Percentiles rank a stretch among this genome's conserved stretches.
Evolutionary conservation across 2,797 vertebrate genomes (phyloP).

Genomic region (Brachyalestes nurse): DNA sequence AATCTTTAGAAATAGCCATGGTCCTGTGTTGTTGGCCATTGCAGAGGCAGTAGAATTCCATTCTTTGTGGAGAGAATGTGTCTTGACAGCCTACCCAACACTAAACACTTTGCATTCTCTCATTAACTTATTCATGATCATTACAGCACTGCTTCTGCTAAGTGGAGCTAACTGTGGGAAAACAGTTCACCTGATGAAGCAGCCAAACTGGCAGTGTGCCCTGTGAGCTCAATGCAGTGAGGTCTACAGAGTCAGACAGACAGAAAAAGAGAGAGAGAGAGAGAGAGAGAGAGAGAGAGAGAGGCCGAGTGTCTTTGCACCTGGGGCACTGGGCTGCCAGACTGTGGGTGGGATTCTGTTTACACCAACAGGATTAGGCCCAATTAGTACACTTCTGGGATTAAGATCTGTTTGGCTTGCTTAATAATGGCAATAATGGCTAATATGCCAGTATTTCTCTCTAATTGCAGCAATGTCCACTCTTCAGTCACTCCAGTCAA

Average conservation of each 20-base stretch:
- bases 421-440: constrained; percentile 67
- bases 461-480: constrained; percentile 72
- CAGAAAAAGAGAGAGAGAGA: constrained; percentile 64
- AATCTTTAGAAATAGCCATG: too few relatives aligned
- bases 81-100: constrained; percentile 27
- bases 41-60: neutral
- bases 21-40: neutral
- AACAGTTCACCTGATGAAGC: constrained; percentile 75
- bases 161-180: constrained; percentile 76
- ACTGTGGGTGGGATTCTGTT: constrained; percentile 80
- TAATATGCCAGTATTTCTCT: constrained; percentile 74
- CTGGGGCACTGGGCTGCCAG: constrained; percentile 73
- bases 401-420: constrained; percentile 77
- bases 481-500: constrained; percentile 67
- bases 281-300: constrained; percentile 63
- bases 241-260: constrained; percentile 68
- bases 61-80: constrained; percentile 41
- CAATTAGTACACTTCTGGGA: constrained; percentile 71
- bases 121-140: constrained; percentile 60
- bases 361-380: constrained; percentile 81
- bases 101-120: constrained; percentile 54
- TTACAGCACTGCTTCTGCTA: constrained; percentile 72
- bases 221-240: constrained; percentile 65
- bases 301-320: constrained; percentile 71
- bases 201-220: constrained; percentile 72